Evolutionary conservation across 1,140 invertebrate genomes (phyloP).

Genomic region (Anastatus disparis): DNA sequence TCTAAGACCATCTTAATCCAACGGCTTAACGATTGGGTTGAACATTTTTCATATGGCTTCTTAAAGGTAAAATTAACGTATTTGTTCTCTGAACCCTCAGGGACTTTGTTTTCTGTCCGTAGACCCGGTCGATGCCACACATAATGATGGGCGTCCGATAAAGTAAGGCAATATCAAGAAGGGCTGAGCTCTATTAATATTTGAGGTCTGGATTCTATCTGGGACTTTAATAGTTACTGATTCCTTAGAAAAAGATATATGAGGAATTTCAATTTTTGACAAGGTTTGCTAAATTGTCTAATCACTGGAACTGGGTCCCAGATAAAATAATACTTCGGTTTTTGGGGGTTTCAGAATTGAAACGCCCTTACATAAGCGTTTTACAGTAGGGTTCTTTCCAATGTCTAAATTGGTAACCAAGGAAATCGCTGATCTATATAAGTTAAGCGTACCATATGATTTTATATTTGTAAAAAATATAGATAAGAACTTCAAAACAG

Average conservation of each 20-base stretch:
- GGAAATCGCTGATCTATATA: constrained; percentile 36
- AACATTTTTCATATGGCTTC: no score
- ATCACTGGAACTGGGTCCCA: constrained; percentile 50
- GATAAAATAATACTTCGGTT: constrained; percentile 46
- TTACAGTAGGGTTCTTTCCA: constrained; percentile 35
- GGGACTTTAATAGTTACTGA: constrained; percentile 38
- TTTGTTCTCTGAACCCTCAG: no score
- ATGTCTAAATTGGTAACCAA: constrained; percentile 25
- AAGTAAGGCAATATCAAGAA: constrained; percentile 40
- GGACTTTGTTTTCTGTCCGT: no score
- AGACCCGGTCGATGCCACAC: no score
- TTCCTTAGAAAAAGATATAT: constrained; percentile 9
- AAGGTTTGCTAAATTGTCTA: constrained; percentile 46
- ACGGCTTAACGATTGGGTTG: no score
- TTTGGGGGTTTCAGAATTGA: constrained; percentile 44
- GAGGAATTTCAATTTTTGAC: constrained; percentile 42
- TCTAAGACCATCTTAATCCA: no score
- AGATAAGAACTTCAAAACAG: constrained; percentile 25
- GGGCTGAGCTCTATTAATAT: constrained; percentile 40
- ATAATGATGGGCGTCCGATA: constrained; percentile 32
- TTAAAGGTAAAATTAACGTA: no score
- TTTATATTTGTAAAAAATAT: constrained; percentile 41
- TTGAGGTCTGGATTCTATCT: constrained; percentile 43
- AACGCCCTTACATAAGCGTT: constrained; percentile 46
- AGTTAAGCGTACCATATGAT: constrained; percentile 46